A percentile compares a stretch with the other conserved stretches of the same genome.
Conservation (phyloP, 2,113 vertebrate species). For the Bufo gargarizans region DNA sequence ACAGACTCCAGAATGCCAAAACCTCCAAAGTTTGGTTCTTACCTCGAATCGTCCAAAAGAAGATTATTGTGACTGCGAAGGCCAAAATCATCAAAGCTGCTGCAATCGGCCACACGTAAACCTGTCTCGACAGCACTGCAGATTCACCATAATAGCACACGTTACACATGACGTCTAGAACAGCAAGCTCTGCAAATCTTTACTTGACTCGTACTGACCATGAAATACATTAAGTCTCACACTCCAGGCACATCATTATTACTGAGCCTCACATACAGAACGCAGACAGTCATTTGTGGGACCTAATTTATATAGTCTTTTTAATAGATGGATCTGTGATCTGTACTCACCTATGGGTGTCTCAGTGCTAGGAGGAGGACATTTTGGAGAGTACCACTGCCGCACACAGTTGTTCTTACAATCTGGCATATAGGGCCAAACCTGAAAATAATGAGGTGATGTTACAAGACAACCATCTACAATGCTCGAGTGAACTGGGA, state of each 20-base stretch:
- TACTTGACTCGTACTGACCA: too few relatives aligned
- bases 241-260: background rate
- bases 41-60: background rate
- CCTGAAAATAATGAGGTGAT: slow-evolving; percentile 60
- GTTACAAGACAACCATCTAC: too few relatives aligned
- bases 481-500: too few relatives aligned
- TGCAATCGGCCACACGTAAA: background rate
- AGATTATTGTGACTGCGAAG: background rate
- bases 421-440: slow-evolving; percentile 71
- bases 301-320: too few relatives aligned
- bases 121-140: slow-evolving; percentile 11
- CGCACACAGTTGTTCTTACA: slow-evolving; percentile 74
- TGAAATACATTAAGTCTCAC: too few relatives aligned
- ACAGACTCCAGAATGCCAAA: background rate
- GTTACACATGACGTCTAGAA: too few relatives aligned
- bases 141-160: background rate
- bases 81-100: background rate
- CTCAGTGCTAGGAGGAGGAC: background rate
- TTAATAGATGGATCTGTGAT: too few relatives aligned
- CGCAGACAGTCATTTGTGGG: too few relatives aligned
- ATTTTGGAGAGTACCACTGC: slow-evolving; percentile 59
- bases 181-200: too few relatives aligned
- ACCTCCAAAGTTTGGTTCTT: background rate
- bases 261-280: too few relatives aligned
- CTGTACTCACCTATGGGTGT: slow-evolving; percentile 63